Conservation (phyloP, 1,140 invertebrate genomes). For the Aphelenchoides besseyi region DNA sequence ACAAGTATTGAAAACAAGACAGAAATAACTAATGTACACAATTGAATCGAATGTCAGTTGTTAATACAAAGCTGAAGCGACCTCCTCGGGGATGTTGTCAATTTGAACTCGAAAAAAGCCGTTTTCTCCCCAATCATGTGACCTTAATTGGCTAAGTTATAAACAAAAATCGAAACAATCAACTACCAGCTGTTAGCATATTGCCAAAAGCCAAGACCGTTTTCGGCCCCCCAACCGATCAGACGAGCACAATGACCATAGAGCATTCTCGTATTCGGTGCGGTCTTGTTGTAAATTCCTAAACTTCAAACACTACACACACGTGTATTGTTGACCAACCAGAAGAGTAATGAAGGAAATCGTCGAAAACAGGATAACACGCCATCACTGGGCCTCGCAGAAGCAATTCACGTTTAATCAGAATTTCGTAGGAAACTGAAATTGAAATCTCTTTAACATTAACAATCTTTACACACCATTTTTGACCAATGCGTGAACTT, state of each 20-base stretch:
- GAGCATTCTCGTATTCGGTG: slow-evolving; percentile 25
- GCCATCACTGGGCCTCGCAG: slow-evolving; percentile 47
- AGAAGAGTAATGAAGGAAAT: slow-evolving; percentile 50
- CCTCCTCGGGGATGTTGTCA: slow-evolving; percentile 12
- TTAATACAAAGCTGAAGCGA: neutral
- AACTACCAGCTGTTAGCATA: slow-evolving; percentile 52
- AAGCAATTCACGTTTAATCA: slow-evolving; percentile 46
- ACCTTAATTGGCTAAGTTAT: too few species aligned
- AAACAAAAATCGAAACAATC: too few species aligned
- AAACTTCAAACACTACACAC: too few species aligned
- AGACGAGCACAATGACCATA: slow-evolving; percentile 53
- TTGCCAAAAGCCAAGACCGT: slow-evolving; percentile 34
- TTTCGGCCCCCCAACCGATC: slow-evolving; percentile 49
- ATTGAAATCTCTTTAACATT: neutral
- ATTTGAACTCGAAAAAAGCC: slow-evolving; percentile 52
- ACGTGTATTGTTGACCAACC: slow-evolving; percentile 31
- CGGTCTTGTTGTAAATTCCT: slow-evolving; percentile 46
- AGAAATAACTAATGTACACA: neutral
- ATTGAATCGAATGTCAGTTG: too few species aligned
- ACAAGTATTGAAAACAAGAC: too few species aligned
- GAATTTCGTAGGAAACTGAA: slow-evolving; percentile 31
- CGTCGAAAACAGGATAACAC: slow-evolving; percentile 49
- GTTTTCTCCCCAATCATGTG: slow-evolving; percentile 42
- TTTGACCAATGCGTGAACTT: neutral
- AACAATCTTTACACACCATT: slow-evolving; percentile 14